Evolutionary conservation across 1,140 invertebrate species (phyloP), one percentile per base, ranked within the genome.

Genomic region (Zophobas morio): DNA sequence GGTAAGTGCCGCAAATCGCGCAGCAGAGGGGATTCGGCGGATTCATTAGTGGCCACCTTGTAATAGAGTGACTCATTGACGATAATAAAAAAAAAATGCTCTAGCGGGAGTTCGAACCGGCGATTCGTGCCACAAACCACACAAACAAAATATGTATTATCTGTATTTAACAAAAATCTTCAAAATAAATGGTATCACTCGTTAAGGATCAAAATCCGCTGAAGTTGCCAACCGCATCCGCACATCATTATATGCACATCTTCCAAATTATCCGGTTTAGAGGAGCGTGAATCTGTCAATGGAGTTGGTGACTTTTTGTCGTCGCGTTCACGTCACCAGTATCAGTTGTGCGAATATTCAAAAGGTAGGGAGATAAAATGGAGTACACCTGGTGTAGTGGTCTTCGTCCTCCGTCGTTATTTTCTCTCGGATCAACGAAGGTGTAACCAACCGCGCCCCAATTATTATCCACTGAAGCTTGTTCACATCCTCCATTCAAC

Each of bases 381-480:
- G 46, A 33, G 63, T 56, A 60, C 79, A 79, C 77, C 79, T 80
- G 79, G 74, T 72, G 75, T 77, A 70, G 54, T 63, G 57, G 60
- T 53, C 70, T 51, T 54, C 49, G 51, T 78, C 77, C 81, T 79
- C 74, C 82, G 81, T 84, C 83, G 83, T 84, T 84, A 84, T 84
- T 82, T 82, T 84, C 82, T 81, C 80, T 78, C 82, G 82, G 80
- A 80, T 82, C 83, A 82, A 34, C 74, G 77, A 77, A 81, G 79
- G 79, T 81, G 83, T 82, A 84, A 82, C 83, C 83, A 83, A 83
- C 82, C 83, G 80, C 81, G 78, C 73, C 72, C 73, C 81, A 84
- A 83, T 84, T 82, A 84, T 82, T 83, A 79, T 81, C 78, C 80
- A 83, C 57, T 76, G 73, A 72, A 81, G 80, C 81, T 77, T 80